Evolutionary conservation across 2,888 invertebrate genomes (phyloP).

Genomic region (Polietes domitor): DNA sequence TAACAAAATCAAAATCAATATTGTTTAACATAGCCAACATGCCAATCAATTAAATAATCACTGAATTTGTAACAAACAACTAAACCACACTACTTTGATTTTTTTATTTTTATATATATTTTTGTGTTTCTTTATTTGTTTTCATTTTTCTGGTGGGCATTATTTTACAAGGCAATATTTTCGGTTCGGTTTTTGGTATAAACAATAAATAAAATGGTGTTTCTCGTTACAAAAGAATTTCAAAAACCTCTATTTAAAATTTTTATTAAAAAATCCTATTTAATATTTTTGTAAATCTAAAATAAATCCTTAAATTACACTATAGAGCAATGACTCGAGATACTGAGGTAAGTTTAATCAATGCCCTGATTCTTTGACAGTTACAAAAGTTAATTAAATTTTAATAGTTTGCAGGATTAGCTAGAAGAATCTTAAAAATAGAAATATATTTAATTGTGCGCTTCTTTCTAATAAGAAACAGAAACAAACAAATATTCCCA

Average conservation of each 20-base stretch:
- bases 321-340: no score
- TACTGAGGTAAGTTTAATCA: no score
- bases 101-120: background rate
- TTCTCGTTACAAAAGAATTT: background rate
- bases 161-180: background rate
- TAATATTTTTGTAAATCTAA: no score
- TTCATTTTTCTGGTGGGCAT: background rate
- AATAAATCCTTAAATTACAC: no score
- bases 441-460: no score
- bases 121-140: background rate
- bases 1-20: background rate
- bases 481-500: no score
- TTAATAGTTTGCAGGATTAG: no score
- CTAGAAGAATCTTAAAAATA: no score
- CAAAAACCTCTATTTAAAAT: background rate
- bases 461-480: no score
- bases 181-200: background rate
- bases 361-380: no score
- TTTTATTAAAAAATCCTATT: no score
- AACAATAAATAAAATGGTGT: constrained; percentile 6
- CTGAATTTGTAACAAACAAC: constrained; percentile 12
- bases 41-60: constrained; percentile 49
- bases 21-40: constrained; percentile 49
- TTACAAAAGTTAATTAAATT: no score
- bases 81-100: constrained; percentile 16